Conservation (phyloP, 2,888 invertebrate species). For the Patella depressa region DNA sequence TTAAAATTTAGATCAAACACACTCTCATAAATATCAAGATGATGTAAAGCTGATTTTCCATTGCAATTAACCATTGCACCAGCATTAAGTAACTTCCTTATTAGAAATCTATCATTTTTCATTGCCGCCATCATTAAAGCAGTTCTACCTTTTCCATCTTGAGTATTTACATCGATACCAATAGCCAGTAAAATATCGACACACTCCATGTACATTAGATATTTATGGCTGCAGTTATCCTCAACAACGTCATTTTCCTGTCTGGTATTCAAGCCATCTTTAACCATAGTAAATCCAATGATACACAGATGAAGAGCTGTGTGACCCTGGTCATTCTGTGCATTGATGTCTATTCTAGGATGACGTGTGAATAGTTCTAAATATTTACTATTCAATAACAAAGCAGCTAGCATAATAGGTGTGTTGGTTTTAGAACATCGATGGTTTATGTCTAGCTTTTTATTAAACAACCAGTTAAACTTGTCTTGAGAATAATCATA, state of each 20-base stretch:
- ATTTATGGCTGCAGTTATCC: background rate
- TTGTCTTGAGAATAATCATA: background rate
- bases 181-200: background rate
- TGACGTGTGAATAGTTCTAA: background rate
- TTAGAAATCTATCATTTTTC: background rate
- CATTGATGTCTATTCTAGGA: background rate
- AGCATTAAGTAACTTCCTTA: background rate
- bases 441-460: background rate
- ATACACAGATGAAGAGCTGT: conserved; percentile 2
- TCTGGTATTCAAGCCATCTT: background rate
- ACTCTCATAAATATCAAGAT: too few relatives aligned
- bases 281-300: background rate
- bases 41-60: too few relatives aligned
- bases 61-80: background rate
- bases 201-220: background rate
- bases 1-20: too few relatives aligned
- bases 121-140: background rate
- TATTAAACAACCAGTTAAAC: background rate
- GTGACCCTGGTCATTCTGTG: background rate
- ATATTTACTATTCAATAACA: background rate
- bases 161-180: background rate
- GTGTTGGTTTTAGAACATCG: background rate
- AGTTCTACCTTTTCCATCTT: background rate
- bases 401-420: background rate
- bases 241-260: background rate